Conservation (phyloP, 2,888 invertebrate genomes). For the Pycnomerus fuliginosus region DNA sequence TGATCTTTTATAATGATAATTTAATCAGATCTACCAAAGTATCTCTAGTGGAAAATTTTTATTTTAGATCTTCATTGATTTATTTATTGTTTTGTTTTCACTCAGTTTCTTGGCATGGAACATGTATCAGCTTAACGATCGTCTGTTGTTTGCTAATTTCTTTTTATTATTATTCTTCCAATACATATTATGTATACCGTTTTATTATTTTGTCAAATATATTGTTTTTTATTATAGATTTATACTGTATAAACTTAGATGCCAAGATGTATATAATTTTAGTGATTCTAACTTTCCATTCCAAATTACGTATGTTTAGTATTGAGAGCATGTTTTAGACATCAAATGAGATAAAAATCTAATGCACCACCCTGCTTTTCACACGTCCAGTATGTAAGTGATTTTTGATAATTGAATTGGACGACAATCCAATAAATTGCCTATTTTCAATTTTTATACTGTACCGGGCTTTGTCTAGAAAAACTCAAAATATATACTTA, state of each 20-base stretch:
- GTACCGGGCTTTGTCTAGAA: conserved; percentile 44
- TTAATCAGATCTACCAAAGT: conserved; percentile 44
- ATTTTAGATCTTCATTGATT: conserved; percentile 24
- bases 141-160: too few species aligned
- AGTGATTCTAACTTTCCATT: conserved; percentile 22
- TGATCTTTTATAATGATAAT: conserved; percentile 52
- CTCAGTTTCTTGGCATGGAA: too few species aligned
- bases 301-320: conserved; percentile 14
- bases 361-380: conserved; percentile 38
- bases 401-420: conserved; percentile 35
- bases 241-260: too few species aligned
- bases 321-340: conserved; percentile 10
- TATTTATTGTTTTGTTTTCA: conserved; percentile 6
- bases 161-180: too few species aligned
- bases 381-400: conserved; percentile 39
- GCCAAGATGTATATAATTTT: conserved; percentile 19
- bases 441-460: conserved; percentile 46
- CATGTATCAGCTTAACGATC: too few species aligned
- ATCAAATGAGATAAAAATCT: conserved; percentile 1
- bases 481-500: conserved; percentile 29
- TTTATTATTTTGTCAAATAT: too few species aligned
- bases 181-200: too few species aligned
- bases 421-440: conserved; percentile 39
- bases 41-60: conserved; percentile 42
- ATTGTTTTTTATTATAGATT: too few species aligned